Conservation (phyloP, 1,140 invertebrate species). For the Callitettix versicolor region DNA sequence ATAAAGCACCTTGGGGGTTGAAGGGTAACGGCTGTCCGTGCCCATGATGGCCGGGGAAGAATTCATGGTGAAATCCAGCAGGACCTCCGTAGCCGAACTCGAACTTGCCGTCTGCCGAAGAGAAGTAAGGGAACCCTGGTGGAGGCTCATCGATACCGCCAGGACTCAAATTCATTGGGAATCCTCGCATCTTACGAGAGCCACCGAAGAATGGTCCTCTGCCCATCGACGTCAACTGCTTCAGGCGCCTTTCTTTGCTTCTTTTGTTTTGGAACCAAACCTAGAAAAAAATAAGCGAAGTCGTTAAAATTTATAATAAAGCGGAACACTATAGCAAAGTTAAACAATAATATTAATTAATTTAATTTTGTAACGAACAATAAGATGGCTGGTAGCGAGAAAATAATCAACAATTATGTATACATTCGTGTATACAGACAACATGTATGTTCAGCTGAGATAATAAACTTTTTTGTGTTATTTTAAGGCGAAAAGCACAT, state of each 20-base stretch:
- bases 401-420: too few species aligned
- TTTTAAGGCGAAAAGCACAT: too few species aligned
- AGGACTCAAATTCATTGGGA: conserved; percentile 79
- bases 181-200: conserved; percentile 80
- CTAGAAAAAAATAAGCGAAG: conserved; percentile 44
- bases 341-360: too few species aligned
- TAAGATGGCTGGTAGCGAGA: too few species aligned
- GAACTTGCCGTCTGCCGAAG: conserved; percentile 70
- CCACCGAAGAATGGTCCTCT: conserved; percentile 79
- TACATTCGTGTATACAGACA: too few species aligned
- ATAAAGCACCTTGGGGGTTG: conserved; percentile 29
- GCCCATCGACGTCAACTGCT: conserved; percentile 86
- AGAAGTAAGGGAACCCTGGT: conserved; percentile 73
- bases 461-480: too few species aligned
- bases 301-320: background rate
- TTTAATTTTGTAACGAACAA: too few species aligned
- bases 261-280: conserved; percentile 99
- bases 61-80: conserved; percentile 79
- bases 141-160: conserved; percentile 66
- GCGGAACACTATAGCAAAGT: too few species aligned
- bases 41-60: conserved; percentile 66
- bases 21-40: conserved; percentile 39
- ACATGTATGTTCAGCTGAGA: too few species aligned
- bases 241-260: conserved; percentile 90
- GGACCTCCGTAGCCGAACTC: conserved; percentile 79